Percentiles rank a stretch among this genome's conserved stretches.
phyloP scores from a whole-genome alignment of 2,797 vertebrate species.

The Xiphophorus birchmanni region DNA sequence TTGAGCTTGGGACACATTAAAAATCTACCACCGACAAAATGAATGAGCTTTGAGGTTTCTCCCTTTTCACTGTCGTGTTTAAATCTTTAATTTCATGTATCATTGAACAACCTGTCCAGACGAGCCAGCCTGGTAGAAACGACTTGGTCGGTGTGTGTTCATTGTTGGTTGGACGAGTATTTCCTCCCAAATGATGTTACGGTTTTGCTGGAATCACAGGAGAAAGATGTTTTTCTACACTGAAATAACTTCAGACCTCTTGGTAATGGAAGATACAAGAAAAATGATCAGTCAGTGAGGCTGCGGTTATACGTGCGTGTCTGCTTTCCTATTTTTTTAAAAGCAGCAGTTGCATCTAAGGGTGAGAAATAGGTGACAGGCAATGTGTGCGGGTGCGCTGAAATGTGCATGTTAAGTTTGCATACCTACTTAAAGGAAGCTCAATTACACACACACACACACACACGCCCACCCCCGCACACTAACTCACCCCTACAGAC shows the following conservation, averaged over 20 bases:
- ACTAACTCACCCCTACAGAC: constrained; percentile 15
- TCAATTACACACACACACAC: constrained; percentile 29
- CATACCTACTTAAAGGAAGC: constrained; percentile 40
- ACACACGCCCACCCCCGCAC: constrained; percentile 13
- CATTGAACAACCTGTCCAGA: constrained; percentile 79
- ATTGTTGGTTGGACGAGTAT: constrained; percentile 50
- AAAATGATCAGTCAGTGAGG: constrained; percentile 41
- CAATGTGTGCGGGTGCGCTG: neutral
- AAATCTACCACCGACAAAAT: constrained; percentile 57
- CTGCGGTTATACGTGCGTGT: constrained; percentile 11
- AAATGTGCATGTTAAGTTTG: constrained; percentile 39
- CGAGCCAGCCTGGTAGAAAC: constrained; percentile 59
- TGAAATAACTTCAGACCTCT: constrained; percentile 55
- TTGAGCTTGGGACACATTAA: constrained; percentile 57
- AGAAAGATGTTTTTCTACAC: constrained; percentile 51
- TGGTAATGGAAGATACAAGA: constrained; percentile 59
- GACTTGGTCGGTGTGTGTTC: constrained; percentile 42
- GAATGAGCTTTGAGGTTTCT: constrained; percentile 70
- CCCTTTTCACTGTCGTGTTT: constrained; percentile 62
- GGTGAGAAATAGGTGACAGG: constrained; percentile 18
- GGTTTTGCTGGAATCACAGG: constrained; percentile 57
- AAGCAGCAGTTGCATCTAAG: constrained; percentile 20
- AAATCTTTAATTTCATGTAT: constrained; percentile 84
- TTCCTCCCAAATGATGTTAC: constrained; percentile 63
- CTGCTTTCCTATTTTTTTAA: constrained; percentile 33